Evolutionary conservation across 2,797 vertebrate genomes (phyloP).

Genomic region (Poecilia picta): DNA sequence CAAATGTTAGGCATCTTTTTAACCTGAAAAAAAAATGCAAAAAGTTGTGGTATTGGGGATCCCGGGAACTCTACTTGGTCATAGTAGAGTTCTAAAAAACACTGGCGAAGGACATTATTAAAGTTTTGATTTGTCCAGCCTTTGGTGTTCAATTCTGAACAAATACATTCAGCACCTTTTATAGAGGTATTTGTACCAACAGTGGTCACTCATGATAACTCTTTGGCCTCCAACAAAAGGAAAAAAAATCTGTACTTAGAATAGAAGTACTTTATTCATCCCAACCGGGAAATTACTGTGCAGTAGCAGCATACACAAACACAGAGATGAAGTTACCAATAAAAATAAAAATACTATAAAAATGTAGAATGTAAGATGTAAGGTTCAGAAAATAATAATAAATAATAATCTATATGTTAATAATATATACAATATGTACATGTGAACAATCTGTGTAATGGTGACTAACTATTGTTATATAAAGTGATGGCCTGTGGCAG

Average conservation of each 20-base stretch:
- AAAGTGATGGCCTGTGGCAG: too few species aligned
- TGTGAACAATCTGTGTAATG: too few species aligned
- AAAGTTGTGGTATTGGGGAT: neutral
- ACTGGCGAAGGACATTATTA: neutral
- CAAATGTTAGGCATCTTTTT: neutral
- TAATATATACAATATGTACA: too few species aligned
- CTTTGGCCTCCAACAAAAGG: neutral
- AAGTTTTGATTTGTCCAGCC: neutral
- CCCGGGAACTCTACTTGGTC: neutral
- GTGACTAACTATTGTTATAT: too few species aligned
- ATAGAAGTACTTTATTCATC: too few species aligned
- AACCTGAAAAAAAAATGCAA: neutral
- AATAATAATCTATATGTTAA: too few species aligned
- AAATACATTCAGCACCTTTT: neutral
- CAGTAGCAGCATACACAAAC: too few species aligned
- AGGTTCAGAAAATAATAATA: too few species aligned
- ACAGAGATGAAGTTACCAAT: too few species aligned
- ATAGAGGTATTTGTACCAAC: neutral
- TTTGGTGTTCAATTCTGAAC: neutral
- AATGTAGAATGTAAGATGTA: too few species aligned
- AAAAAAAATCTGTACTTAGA: neutral
- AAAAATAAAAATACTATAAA: too few species aligned
- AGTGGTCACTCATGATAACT: neutral
- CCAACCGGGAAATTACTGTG: too few species aligned
- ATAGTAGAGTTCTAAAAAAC: neutral